Evolutionary conservation across 1,140 invertebrate genomes (phyloP).

Genomic region (Homalodisca vitripennis): DNA sequence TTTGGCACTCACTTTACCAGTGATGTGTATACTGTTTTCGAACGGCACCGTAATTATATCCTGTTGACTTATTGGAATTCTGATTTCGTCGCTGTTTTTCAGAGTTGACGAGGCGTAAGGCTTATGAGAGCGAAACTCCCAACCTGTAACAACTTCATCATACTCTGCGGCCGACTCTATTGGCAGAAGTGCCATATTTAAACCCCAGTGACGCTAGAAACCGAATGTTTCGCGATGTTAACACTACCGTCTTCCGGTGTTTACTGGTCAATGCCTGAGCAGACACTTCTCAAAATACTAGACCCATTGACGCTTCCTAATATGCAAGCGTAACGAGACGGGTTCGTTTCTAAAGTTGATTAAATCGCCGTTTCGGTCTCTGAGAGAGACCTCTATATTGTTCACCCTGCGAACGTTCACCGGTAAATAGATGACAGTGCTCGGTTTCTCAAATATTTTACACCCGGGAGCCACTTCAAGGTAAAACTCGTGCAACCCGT

Average conservation of each 20-base stretch:
- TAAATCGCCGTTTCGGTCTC: constrained; percentile 33
- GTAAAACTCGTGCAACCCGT: constrained; percentile 40
- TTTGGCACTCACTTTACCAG: neutral
- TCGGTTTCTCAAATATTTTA: constrained; percentile 39
- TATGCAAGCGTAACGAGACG: constrained; percentile 30
- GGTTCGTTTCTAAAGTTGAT: constrained; percentile 39
- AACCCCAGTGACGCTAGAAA: no score
- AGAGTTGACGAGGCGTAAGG: constrained; percentile 45
- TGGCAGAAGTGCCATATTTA: no score
- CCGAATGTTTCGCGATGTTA: constrained; percentile 38
- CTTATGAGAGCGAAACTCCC: constrained; percentile 45
- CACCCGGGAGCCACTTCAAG: constrained; percentile 37
- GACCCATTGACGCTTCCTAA: constrained; percentile 28
- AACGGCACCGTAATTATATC: no score
- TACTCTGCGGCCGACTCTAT: no score
- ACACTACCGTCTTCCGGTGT: neutral
- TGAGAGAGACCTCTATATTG: constrained; percentile 36
- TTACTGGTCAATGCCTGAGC: neutral
- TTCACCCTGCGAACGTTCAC: constrained; percentile 12
- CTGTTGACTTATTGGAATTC: constrained; percentile 42
- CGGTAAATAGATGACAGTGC: constrained; percentile 36
- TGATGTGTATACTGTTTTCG: neutral
- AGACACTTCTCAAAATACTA: neutral
- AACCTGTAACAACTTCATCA: constrained; percentile 44
- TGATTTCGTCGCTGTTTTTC: constrained; percentile 35